Evolutionary conservation across 2,797 vertebrate species (phyloP).

Genomic region (Ceryle rudis): DNA sequence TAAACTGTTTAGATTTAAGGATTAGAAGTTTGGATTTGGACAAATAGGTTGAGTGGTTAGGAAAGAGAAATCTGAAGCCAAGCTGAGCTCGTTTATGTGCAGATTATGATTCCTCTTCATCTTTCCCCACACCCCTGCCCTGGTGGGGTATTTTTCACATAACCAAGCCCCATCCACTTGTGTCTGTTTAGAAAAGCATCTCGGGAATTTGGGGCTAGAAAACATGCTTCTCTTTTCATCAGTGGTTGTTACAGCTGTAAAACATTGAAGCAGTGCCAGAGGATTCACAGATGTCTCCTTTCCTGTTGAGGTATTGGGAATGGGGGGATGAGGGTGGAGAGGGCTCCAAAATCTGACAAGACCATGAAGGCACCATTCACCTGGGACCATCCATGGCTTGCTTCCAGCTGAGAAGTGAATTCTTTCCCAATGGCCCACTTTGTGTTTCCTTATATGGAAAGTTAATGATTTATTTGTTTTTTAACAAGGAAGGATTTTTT

Average conservation of each 20-base stretch:
- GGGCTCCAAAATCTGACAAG: conserved; percentile 13
- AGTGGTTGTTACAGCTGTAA: conserved; percentile 79
- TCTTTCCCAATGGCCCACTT: conserved; percentile 10
- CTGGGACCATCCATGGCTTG: conserved; percentile 35
- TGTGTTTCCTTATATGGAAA: conserved; percentile 62
- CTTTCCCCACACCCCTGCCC: neutral
- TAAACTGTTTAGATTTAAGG: conserved; percentile 34
- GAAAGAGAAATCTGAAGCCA: conserved; percentile 7
- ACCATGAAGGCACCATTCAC: conserved; percentile 19
- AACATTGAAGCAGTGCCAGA: conserved; percentile 65
- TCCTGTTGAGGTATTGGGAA: conserved; percentile 59
- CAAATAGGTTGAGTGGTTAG: conserved; percentile 5
- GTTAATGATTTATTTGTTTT: neutral
- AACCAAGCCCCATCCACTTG: conserved; percentile 17
- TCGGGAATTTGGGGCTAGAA: conserved; percentile 67
- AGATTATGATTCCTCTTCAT: neutral
- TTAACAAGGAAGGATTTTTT: neutral
- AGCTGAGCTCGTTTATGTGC: neutral
- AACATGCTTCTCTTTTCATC: conserved; percentile 67
- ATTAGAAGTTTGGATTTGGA: neutral
- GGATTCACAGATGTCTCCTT: conserved; percentile 77
- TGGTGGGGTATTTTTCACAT: neutral
- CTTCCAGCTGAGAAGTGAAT: conserved; percentile 4
- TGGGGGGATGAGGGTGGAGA: neutral
- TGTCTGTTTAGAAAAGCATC: conserved; percentile 54